Percentiles rank a stretch among this genome's conserved stretches.
Evolutionary conservation across 1,140 invertebrate genomes (phyloP).

Genomic region (Alviniconcha marisindica): DNA sequence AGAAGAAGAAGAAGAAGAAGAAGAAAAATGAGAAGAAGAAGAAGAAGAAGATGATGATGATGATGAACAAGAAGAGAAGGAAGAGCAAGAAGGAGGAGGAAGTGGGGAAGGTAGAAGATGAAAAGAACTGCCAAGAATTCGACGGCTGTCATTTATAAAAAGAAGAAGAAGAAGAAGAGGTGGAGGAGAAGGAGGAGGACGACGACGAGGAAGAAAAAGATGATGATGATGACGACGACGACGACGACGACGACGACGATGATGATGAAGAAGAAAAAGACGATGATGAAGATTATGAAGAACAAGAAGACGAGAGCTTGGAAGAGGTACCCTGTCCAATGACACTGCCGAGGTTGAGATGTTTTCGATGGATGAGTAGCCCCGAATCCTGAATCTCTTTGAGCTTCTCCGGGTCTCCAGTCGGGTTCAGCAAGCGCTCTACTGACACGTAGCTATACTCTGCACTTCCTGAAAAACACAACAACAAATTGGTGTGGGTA

Average conservation of each 20-base stretch:
- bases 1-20: constrained; percentile 2
- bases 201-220: too few relatives aligned
- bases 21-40: neutral
- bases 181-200: neutral
- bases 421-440: constrained; percentile 25
- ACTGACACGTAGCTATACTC: constrained; percentile 25
- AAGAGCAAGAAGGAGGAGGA: too few relatives aligned
- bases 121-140: neutral
- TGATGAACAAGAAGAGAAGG: neutral
- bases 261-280: neutral
- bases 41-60: neutral
- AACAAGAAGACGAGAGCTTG: constrained; percentile 19
- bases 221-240: constrained; percentile 8
- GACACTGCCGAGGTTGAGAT: constrained; percentile 23
- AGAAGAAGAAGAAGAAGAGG: neutral
- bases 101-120: too few relatives aligned
- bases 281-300: constrained; percentile 10
- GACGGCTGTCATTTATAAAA: neutral
- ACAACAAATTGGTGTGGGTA: too few relatives aligned
- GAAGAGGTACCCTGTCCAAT: constrained; percentile 32
- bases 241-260: neutral
- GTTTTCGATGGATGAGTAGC: neutral
- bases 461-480: constrained; percentile 27
- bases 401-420: constrained; percentile 16
- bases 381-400: neutral